Evolutionary conservation across 2,113 vertebrate species (phyloP), one percentile per base, ranked within the genome.

Genomic region (Eonycteris spelaea): DNA sequence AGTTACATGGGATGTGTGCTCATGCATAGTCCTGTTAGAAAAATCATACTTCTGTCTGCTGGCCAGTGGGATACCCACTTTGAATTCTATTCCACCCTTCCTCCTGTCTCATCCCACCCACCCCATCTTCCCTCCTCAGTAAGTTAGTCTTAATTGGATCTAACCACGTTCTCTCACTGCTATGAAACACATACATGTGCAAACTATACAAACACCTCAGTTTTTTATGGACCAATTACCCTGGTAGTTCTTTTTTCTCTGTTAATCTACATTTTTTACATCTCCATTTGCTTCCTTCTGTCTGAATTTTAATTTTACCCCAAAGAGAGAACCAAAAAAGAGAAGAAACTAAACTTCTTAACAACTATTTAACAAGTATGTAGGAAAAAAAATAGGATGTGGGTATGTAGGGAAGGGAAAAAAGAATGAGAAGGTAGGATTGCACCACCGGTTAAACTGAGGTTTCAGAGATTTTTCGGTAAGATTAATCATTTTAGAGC

Each of bases 251-350:
- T 40, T 73, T 53, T 45, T 55, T 51, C 28, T 12, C 3, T 51
- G 73, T 71, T 65, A 68, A 83, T 57, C 65, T 65, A 80, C 55
- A 22, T 78, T 24, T 21, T 89, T 93, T 43, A 48, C 19, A 30
- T 86, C 28, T 89, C 63, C 26, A 78, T 57, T 77, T 90, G 13
- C 26, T 78, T 82, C 55, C 13, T 82, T 59, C 59, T 90, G 7
- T 3, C 73, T 91, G 45, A 89, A 38, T 86, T 94, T 94, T n/a
- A 11, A 78, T 89, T 93, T 95, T 91, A 91, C 24, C n/a, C 63
- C 30, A 38, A 38, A 90, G 38, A 43, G 26, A 93, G 45, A 84
- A 82, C 7, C 7, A 68, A 51, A 55, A 88, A 19, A 74, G 16
- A 73, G 38, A 78, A 48, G 16, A 95, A 94, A 74, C 65, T 45